phyloP scores from a whole-genome alignment of 2,113 vertebrate genomes.

The Pyxicephalus adspersus region DNA sequence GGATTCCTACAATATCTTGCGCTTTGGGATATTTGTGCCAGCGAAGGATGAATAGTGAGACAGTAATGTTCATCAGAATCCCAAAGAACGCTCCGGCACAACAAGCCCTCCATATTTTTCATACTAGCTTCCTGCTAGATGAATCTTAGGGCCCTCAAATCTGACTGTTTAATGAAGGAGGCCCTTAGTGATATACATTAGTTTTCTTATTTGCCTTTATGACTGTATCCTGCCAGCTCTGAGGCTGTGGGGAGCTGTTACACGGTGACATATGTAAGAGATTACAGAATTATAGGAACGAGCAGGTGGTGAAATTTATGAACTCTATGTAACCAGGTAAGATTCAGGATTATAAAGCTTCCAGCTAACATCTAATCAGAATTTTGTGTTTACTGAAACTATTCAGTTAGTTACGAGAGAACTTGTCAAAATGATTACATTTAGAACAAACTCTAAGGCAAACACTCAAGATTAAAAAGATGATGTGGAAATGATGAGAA shows the following conservation, averaged over 20 bases:
- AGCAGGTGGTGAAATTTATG: slow-evolving; percentile 39
- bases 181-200: slow-evolving; percentile 44
- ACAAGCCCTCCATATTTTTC: slow-evolving; percentile 36
- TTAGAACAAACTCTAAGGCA: no score
- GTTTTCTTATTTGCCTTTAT: slow-evolving; percentile 33
- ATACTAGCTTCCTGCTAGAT: slow-evolving; percentile 7
- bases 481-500: no score
- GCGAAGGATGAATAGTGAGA: slow-evolving; percentile 40
- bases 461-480: no score
- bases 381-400: background rate
- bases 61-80: slow-evolving; percentile 4
- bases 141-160: slow-evolving; percentile 22
- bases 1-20: slow-evolving; percentile 50
- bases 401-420: background rate
- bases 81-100: slow-evolving; percentile 12
- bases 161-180: slow-evolving; percentile 48
- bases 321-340: slow-evolving; percentile 1
- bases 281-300: slow-evolving; percentile 39
- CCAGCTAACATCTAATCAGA: background rate
- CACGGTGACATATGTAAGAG: slow-evolving; percentile 36
- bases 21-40: slow-evolving; percentile 39
- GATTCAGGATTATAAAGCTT: background rate
- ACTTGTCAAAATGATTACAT: no score
- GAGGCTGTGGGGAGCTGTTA: slow-evolving; percentile 31
- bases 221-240: background rate